Evolutionary conservation across 1,140 invertebrate species (phyloP), one percentile per base, ranked within the genome.

Genomic region (Holcopasites calliopsidis): DNA sequence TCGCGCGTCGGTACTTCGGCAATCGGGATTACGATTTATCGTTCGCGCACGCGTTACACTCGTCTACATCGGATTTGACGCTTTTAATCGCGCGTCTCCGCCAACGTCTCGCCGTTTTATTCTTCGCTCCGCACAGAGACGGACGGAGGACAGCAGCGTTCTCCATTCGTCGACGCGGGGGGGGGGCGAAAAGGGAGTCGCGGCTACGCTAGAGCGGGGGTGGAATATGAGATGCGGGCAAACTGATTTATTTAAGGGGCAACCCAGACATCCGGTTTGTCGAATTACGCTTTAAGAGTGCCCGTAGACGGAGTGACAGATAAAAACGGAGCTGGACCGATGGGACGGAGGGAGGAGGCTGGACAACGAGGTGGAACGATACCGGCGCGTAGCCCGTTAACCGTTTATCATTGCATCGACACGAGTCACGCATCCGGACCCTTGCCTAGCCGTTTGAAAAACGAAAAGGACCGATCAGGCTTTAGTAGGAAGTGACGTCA

Each of bases 211-310:
- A 21, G 42, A 68, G 71, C 60, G 78, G 77, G 77, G 84, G 79
- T 80, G 75, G 82, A 85, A 88, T 88, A 88, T 85, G 86, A 88
- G 88, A 91, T 91, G 89, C 89, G 90, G 90, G 90, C 86, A 88
- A 64, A 83, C 82, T 91, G 90, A 91, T 91, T 91, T 90, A 90
- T 89, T 91, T 90, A 87, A 90, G 87, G 86, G 89, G 78, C 86
- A 73, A 68, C 78, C 87, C 87, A 90, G 88, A 91, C 90, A 91
- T 91, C 90, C 90, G 90, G 90, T 90, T 88, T 83, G 88, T 86
- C 87, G 84, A 90, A 89, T 87, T 87, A 85, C 79, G 80, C 82
- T 86, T 85, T 88, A 83, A 86, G 81, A 73, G 84, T 66, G 61
- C 50, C 77, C 72, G 81, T 83, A 80, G 81, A 79, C 82, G 58